Conservation (phyloP, 2,113 vertebrate genomes). For the Poeciliopsis retropinna region DNA sequence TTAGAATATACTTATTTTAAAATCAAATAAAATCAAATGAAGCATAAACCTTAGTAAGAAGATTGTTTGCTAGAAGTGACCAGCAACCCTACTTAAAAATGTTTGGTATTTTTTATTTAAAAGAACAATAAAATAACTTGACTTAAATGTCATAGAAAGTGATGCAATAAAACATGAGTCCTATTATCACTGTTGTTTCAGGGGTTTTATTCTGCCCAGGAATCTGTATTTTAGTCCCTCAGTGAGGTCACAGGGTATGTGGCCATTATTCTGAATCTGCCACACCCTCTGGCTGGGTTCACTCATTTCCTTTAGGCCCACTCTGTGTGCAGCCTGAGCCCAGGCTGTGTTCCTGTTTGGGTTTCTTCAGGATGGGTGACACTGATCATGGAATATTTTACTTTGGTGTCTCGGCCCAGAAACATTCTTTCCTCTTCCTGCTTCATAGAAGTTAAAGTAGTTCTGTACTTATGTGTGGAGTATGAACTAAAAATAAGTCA, state of each 20-base stretch:
- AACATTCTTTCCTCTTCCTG: slow-evolving; percentile 45
- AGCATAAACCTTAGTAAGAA: neutral
- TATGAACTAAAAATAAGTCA: neutral
- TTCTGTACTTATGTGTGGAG: neutral
- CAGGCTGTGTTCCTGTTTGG: slow-evolving; percentile 67
- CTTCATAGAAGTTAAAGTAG: slow-evolving; percentile 6
- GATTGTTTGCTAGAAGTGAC: neutral
- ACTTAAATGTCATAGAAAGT: neutral
- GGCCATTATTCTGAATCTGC: slow-evolving; percentile 24
- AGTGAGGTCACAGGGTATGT: slow-evolving; percentile 17
- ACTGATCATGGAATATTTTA: slow-evolving; percentile 44
- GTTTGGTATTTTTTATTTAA: neutral
- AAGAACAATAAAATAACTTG: neutral
- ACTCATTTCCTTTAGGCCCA: slow-evolving; percentile 61
- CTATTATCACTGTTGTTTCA: neutral
- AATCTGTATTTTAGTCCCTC: slow-evolving; percentile 4
- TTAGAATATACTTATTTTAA: neutral
- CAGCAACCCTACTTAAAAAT: neutral
- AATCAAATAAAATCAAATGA: neutral
- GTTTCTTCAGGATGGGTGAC: slow-evolving; percentile 44
- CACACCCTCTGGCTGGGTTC: slow-evolving; percentile 39
- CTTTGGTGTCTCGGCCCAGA: slow-evolving; percentile 39
- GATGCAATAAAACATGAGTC: neutral
- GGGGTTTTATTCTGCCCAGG: neutral
- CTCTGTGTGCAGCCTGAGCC: slow-evolving; percentile 4